Conservation (phyloP, 2,888 invertebrate genomes). For the Sepiola atlantica region DNA sequence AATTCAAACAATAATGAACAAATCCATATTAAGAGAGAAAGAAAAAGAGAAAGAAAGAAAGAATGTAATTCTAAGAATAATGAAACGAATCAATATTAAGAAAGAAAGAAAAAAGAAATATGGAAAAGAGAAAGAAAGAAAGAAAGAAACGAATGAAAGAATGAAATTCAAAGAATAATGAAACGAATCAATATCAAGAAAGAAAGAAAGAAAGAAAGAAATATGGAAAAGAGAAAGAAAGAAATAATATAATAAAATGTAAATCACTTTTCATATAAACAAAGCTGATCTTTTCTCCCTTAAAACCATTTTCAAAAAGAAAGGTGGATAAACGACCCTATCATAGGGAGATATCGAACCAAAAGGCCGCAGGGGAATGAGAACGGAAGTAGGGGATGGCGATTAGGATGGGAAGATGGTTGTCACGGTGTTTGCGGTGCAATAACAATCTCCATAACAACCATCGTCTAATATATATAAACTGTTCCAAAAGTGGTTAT, state of each 20-base stretch:
- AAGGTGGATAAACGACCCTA: neutral
- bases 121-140: neutral
- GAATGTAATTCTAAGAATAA: neutral
- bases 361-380: neutral
- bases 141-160: neutral
- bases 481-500: constrained; percentile 12
- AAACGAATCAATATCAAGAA: neutral
- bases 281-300: neutral
- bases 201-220: neutral
- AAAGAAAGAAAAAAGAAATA: neutral
- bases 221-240: neutral
- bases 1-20: no score
- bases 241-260: neutral
- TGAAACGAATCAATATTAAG: neutral
- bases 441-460: constrained; percentile 4
- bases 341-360: neutral
- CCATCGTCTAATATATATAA: neutral
- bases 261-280: neutral
- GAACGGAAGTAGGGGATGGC: neutral
- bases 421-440: no score
- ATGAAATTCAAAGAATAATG: neutral
- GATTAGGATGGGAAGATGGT: neutral
- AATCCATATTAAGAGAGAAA: neutral
- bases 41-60: neutral
- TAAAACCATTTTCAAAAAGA: neutral